Base-by-base conservation (phyloP, 2,888 invertebrate species). In the Torymus auratus region DNA sequence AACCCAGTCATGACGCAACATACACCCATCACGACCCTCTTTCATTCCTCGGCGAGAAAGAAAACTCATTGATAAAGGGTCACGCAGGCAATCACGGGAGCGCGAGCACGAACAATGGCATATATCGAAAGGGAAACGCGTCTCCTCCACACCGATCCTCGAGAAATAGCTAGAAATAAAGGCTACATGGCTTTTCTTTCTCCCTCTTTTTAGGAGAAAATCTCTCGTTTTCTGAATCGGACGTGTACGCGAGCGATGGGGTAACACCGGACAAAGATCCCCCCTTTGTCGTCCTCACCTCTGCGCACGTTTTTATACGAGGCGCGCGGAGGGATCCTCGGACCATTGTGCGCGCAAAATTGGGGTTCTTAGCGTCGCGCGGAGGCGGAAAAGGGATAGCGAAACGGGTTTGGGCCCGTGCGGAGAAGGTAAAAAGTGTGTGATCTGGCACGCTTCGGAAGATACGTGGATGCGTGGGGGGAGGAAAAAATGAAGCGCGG, bases 301-400 rank as follows among this genome's bases (percentile, higher is more conserved):
- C 7, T 41, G 41, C 41, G 7, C 41, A 1, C 86, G 87, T 87
- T 89, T 88, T 88, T 70, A 64, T 89, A 88, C 86, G 88, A 87
- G 87, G 41, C 41, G 41, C 5, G 41, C 41, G 1, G 7, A 7
- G 7, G 41, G 85, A 86, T 85, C 85, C 85, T 85, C 84, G 82
- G 85, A 83, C 87, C 82, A 86, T 89, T 89, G 88, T 88, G 86
- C 88, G 84, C 41, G 41, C 41, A 88, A 88, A 88, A 89, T 89
- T 88, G 87, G 86, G 87, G 86, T 83, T 86, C 84, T 86, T 85
- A 86, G 81, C 80, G 83, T 78, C 80, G 83, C 84, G 87, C 86
- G 86, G 86, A 85, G 86, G 87, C 85, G 86, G 85, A 87, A 86
- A 41, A 87, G 85, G 85, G 87, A 88, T 88, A 86, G 86, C 86